These are phyloP conservation scores for Penaeus chinensis DNA, from an alignment of 1,140 invertebrate genomes.

Conservation along the genomic window DNA sequence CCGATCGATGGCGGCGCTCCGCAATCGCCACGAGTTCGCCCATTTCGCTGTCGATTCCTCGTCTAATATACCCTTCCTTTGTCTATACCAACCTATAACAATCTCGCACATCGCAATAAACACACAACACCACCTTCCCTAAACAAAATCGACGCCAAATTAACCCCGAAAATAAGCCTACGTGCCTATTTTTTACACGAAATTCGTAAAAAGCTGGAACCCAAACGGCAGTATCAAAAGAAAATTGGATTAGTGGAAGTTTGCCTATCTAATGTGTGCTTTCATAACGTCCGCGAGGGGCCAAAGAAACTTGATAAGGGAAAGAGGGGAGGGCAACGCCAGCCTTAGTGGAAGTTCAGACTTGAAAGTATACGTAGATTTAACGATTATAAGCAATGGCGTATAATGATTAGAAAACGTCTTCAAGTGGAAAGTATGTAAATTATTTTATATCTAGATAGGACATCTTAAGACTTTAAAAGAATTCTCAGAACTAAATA, in stretches of 20 bases:
- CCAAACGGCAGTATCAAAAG: conserved; percentile 57
- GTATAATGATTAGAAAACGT: neutral
- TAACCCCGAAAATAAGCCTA: too few relatives aligned
- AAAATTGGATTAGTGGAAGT: conserved; percentile 61
- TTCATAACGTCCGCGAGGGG: conserved; percentile 50
- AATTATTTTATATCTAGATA: too few relatives aligned
- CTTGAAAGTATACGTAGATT: neutral
- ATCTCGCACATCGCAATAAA: too few relatives aligned
- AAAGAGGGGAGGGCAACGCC: neutral
- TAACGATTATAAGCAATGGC: neutral
- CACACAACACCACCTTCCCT: too few relatives aligned
- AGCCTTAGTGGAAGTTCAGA: neutral
- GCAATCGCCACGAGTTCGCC: conserved; percentile 12
- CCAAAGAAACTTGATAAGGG: conserved; percentile 53
- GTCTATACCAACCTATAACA: too few relatives aligned
- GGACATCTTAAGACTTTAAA: too few relatives aligned
- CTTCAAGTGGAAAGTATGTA: too few relatives aligned
- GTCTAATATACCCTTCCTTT: neutral
- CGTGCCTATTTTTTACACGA: conserved; percentile 8
- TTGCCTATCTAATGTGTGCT: conserved; percentile 61
- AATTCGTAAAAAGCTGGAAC: conserved; percentile 24
- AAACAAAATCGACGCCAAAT: too few relatives aligned
- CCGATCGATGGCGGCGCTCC: conserved; percentile 42
- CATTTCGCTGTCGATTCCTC: conserved; percentile 15
- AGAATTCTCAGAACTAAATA: too few relatives aligned